Evolutionary conservation across 2,797 vertebrate genomes (phyloP), one percentile per base, ranked within the genome.

Genomic region (Centroberyx gerrardi): DNA sequence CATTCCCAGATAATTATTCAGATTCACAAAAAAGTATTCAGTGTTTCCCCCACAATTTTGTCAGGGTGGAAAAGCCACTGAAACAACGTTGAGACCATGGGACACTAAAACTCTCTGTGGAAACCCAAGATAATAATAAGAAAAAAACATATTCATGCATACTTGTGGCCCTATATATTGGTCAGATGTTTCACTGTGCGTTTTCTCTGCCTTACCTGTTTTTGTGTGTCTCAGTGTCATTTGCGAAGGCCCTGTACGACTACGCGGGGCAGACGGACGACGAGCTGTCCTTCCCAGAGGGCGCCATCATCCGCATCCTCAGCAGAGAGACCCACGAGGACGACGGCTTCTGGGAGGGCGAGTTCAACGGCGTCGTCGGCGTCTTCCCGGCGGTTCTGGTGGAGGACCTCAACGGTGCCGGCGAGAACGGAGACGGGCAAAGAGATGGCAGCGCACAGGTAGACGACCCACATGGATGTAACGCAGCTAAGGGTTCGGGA

Each of bases 331-430:
- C 98, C 59, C 97, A 97, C 66, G 98, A 97, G 54, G 98, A 99
- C 0, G 98, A 99, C n/a, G 98, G 98, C 0, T 99, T 99, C 90
- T 99, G 98, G 98, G 97, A 99, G 89, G 98, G 98, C 1, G 98
- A 99, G 80, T 97, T 99, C 59, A 98, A 93, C 0, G 96, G 97
- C 0, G 86, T 89, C 0, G 69, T 97, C 0, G 98, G 98, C 0
- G 97, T 98, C 67, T 99, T 99, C 89, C 98, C 98, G 0, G 98
- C 97, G 0, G 97, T 99, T 1, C 78, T 99, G 53, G 98, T 99
- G 7, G 98, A 99, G 76, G 98, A 99, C 69, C 95, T 99, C 5
- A 83, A 93, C 0, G 10, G 40, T 0, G 77, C 92, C 17, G 88
- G 95, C 0, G 95, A 97, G 80, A 96, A 96, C 0, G 96, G 96